Evolutionary conservation across 2,797 vertebrate species (phyloP).

Genomic region (Aeoliscus strigatus): DNA sequence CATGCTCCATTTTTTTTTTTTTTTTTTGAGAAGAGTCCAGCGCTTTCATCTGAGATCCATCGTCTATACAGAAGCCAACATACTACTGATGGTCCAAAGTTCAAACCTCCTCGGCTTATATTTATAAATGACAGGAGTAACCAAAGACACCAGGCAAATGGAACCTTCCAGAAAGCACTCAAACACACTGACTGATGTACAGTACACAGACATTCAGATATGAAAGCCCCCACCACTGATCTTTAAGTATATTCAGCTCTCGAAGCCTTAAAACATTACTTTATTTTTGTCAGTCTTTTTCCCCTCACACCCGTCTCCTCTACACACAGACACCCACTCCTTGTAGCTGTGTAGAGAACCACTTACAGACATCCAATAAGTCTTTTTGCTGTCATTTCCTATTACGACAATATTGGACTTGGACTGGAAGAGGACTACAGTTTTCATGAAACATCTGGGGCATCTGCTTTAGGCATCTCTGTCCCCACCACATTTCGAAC

Average conservation of each 20-base stretch:
- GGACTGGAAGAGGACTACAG: conserved; percentile 35
- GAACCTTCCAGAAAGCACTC: conserved; percentile 35
- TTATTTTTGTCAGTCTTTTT: conserved; percentile 69
- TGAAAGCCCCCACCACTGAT: conserved; percentile 15
- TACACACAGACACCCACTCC: conserved; percentile 58
- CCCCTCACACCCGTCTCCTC: conserved; percentile 19
- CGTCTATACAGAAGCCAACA: conserved; percentile 67
- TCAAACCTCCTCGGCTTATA: conserved; percentile 65
- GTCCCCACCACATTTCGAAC: too few species aligned
- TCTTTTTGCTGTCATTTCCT: conserved; percentile 76
- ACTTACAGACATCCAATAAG: conserved; percentile 73
- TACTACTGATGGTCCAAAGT: conserved; percentile 72
- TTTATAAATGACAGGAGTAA: conserved; percentile 63
- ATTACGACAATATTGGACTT: conserved; percentile 70
- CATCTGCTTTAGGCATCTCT: too few species aligned
- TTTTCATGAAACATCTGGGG: conserved; percentile 70
- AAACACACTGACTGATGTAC: conserved; percentile 24
- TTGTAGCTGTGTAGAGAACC: conserved; percentile 69
- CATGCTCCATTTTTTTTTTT: conserved; percentile 85
- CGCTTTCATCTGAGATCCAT: conserved; percentile 85
- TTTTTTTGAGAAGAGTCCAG: conserved; percentile 79
- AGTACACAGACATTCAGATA: conserved; percentile 38
- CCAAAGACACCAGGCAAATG: conserved; percentile 44
- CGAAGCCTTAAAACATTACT: conserved; percentile 72
- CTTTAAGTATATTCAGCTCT: conserved; percentile 66